Evolutionary conservation across 1,140 invertebrate species (phyloP), one percentile per base, ranked within the genome.

Genomic region (roundworm (Caenorhabditis elegans)): DNA sequence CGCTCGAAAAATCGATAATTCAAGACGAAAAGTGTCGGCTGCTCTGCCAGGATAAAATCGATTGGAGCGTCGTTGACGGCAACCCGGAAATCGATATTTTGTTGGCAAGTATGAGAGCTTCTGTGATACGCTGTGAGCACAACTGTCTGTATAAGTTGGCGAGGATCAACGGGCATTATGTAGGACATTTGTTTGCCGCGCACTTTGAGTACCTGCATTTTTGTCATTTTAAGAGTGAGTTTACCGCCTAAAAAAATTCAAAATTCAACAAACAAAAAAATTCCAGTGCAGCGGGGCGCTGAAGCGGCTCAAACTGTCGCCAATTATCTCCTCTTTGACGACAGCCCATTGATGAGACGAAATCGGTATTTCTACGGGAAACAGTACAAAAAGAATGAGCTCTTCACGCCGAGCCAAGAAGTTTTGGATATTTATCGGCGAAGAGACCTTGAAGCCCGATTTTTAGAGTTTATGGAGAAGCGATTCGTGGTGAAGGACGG

Each of bases 281-380:
- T 77, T 77, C 11, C 43, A 81, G 80, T 60, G 17, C 36, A 70
- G 34, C 55, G 80, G 8, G 80, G 80, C 3, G 43, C 65, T 28
- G 80, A 81, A 36, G 80, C 80, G 5, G 46, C 43, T 15, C 49
- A 60, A 17, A 34, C 80, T 31, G 80, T 81, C 3, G 80, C 60
- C 13, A 76, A 47, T 31, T 81, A 81, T 19, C 47, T 81, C 4
- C 70, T 81, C 2, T 81, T 81, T 28, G 80, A 81, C 53, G 49
- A 77, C 22, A 81, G 76, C 19, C 80, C 80, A 39, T 22, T 65
- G 0, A 82, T 82, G 75, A 70, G 85, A 55, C 24, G 86, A 39
- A 87, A 87, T 48, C 85, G 80, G 36, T 77, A 85, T 17, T 86
- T 85, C 75, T 87, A 87, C 43, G 28, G 60, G 46, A 78, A 88